A percentile compares a stretch with the other conserved stretches of the same genome.
These are phyloP conservation scores for Heterodera filipjevi DNA, from an alignment of 2,888 invertebrate species.

Conservation along the genomic window DNA sequence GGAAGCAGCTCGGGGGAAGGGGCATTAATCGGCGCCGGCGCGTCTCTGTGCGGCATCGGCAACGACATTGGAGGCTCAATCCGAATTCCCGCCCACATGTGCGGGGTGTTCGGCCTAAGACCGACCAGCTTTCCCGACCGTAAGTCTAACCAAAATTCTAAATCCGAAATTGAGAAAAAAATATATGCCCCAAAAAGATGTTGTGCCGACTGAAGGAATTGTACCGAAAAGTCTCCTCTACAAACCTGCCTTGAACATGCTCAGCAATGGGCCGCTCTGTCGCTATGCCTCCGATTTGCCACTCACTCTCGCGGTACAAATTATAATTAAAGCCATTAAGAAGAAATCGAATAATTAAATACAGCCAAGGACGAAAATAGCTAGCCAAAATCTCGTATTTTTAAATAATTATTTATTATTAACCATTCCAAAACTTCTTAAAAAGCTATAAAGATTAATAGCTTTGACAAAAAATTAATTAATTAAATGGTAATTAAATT, in stretches of 20 bases:
- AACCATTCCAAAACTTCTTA: too few species aligned
- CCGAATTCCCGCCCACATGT: constrained; percentile 33
- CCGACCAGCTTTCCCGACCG: constrained; percentile 24
- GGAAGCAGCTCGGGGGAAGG: constrained; percentile 37
- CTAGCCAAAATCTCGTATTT: too few species aligned
- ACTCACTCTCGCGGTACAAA: constrained; percentile 26
- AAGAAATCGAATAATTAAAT: too few species aligned
- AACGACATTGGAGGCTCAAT: constrained; percentile 40
- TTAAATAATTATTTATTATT: too few species aligned
- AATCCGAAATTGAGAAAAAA: not conserved
- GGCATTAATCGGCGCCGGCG: constrained; percentile 29
- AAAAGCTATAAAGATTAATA: too few species aligned
- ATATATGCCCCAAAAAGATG: not conserved
- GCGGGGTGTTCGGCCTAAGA: constrained; percentile 39
- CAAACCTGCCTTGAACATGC: not conserved
- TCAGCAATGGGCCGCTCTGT: constrained; percentile 30
- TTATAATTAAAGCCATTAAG: too few species aligned
- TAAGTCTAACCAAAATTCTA: not conserved
- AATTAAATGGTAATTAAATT: not conserved
- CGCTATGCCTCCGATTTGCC: constrained; percentile 33
- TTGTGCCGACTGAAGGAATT: constrained; percentile 28
- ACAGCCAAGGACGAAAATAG: too few species aligned
- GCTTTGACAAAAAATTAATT: too few species aligned
- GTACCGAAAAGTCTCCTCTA: constrained; percentile 15
- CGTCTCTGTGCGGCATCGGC: constrained; percentile 32